Evolutionary conservation across 2,113 vertebrate species (phyloP), one percentile per base, ranked within the genome.

Genomic region (Saguinus imperator): DNA sequence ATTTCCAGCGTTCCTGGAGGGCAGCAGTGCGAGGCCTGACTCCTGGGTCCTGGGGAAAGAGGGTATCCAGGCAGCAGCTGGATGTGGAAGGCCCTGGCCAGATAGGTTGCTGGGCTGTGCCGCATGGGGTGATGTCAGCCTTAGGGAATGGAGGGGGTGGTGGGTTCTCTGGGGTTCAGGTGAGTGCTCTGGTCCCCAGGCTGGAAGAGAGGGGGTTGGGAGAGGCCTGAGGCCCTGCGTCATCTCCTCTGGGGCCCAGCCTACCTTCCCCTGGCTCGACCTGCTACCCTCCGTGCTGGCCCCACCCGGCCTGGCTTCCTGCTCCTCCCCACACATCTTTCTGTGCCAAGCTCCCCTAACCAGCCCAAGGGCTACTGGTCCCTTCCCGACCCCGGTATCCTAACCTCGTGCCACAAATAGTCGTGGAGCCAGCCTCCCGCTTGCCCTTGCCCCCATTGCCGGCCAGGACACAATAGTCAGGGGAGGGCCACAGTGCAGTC

Each of bases 291-390:
- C 61, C 3, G 83, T 90, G 68, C 87, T 61, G 81, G 97, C 96
- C 87, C 93, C 97, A 97, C 97, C 97, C 97, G 21, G 88, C 50
- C 48, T 81, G 93, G 70, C 97, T 98, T 98, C 98, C 97, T 98
- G 97, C 97, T 79, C 92, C 94, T 97, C 94, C 97, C 79, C 75
- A 91, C 82, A 55, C 81, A 73, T 89, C 94, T 72, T 84, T 86
- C 96, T 76, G 82, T 95, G 95, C 89, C 95, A 92, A 96, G 81
- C 77, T 93, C 80, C 76, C 80, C 27, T 80, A 77, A 57, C 89
- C 72, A 95, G 77, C 95, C 82, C 82, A 13, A 93, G 95, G 87
- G 84, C 82, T 94, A 93, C 93, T 86, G 21, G 79, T 75, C 75
- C 50, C 40, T 80, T 43, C 70, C 48, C 45, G 23, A 80, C 48